A percentile compares a stretch with the other conserved stretches of the same genome.
phyloP scores from a whole-genome alignment of 1,140 invertebrate species.

The Pollicipes pollicipes region DNA sequence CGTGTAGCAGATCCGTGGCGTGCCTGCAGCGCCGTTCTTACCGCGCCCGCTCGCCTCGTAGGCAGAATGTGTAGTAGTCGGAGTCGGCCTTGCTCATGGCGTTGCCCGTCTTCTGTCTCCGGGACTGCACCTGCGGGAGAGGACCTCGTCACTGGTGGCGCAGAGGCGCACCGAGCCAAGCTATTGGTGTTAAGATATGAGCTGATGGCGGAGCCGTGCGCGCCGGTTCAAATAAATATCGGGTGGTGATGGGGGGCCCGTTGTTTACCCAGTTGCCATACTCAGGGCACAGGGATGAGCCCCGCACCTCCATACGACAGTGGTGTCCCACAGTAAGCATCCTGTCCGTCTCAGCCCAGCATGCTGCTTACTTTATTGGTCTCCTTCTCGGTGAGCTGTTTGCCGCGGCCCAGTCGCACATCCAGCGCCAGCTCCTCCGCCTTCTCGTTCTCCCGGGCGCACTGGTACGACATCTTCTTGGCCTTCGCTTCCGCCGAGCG shows the following conservation, averaged over 20 bases:
- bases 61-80: constrained; percentile 79
- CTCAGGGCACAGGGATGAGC: no score
- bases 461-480: constrained; percentile 64
- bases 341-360: no score
- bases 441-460: constrained; percentile 70
- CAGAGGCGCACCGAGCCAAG: no score
- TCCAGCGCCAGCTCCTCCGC: constrained; percentile 47
- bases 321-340: no score
- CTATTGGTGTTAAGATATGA: no score
- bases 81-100: constrained; percentile 73
- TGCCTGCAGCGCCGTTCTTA: constrained; percentile 26
- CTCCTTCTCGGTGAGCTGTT: constrained; percentile 44
- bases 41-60: constrained; percentile 68
- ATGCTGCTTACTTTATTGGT: constrained; percentile 38
- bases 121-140: constrained; percentile 69
- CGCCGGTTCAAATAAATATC: no score
- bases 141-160: no score
- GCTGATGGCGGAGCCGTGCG: no score
- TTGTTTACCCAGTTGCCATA: no score
- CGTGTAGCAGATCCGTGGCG: no score
- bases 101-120: constrained; percentile 76
- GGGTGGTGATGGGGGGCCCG: no score
- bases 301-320: no score
- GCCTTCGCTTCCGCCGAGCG: constrained; percentile 57
- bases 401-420: constrained; percentile 24